A percentile compares a stretch with the other conserved stretches of the same genome.
These are phyloP conservation scores for Acanthacorydalis orientalis DNA, from an alignment of 2,888 invertebrate species.

Conservation along the genomic window DNA sequence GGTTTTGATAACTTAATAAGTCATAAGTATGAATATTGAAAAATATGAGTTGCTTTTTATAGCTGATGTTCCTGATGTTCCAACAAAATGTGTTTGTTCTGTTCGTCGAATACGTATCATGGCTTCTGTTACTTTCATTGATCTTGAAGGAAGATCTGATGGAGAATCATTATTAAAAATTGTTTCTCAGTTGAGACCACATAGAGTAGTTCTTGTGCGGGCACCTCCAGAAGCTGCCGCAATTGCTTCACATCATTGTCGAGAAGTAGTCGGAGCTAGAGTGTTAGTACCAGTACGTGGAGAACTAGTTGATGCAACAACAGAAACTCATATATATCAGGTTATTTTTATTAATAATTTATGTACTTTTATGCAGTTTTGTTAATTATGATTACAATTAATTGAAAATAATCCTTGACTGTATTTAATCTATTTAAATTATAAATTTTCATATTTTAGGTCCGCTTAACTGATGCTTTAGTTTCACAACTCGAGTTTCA, in stretches of 20 bases:
- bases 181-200: constrained; percentile 61
- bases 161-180: constrained; percentile 72
- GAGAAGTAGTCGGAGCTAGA: constrained; percentile 44
- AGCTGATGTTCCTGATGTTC: constrained; percentile 50
- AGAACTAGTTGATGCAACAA: constrained; percentile 87
- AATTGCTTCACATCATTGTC: constrained; percentile 48
- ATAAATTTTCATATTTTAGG: constrained; percentile 30
- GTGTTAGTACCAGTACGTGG: constrained; percentile 72
- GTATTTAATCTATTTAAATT: not conserved
- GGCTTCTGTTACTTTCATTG: constrained; percentile 84
- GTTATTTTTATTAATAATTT: constrained; percentile 34
- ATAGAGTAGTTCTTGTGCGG: constrained; percentile 62
- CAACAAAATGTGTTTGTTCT: constrained; percentile 74
- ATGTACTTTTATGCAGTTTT: not conserved
- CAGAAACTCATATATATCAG: constrained; percentile 96
- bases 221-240: constrained; percentile 54
- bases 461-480: constrained; percentile 79
- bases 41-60: constrained; percentile 5
- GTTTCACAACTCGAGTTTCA: constrained; percentile 77
- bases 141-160: constrained; percentile 88
- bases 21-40: not conserved
- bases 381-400: too few relatives aligned
- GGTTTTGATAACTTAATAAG: constrained; percentile 23
- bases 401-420: too few relatives aligned
- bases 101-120: constrained; percentile 60